A percentile compares a stretch with the other conserved stretches of the same genome.
These are phyloP conservation scores for Tolypeutes matacus DNA, from an alignment of 2,797 vertebrate species.

Conservation along the genomic window DNA sequence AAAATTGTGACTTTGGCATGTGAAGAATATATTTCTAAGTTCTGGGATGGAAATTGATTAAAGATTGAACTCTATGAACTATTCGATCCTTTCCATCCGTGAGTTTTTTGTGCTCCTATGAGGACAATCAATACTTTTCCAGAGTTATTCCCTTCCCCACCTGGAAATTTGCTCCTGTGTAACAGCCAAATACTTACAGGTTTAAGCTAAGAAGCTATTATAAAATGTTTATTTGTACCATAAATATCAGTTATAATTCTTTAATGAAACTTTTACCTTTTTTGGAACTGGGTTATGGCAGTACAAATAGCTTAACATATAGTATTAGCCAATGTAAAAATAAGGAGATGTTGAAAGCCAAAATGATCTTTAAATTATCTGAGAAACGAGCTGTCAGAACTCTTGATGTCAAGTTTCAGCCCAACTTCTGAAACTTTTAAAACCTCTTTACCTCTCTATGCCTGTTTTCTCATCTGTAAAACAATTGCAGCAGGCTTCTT, in stretches of 20 bases:
- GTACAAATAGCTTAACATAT: background rate
- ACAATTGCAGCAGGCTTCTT: background rate
- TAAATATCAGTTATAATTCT: conserved; percentile 19
- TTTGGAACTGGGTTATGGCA: background rate
- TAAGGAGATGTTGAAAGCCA: background rate
- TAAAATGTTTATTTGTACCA: background rate
- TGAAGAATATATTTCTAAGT: conserved; percentile 36
- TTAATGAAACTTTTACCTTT: conserved; percentile 16
- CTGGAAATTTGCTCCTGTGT: conserved; percentile 46
- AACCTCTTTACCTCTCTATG: background rate
- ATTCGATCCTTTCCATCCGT: background rate
- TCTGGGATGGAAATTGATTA: conserved; percentile 24
- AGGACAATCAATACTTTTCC: conserved; percentile 6
- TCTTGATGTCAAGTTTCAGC: background rate
- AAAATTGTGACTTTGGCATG: background rate
- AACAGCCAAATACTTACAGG: conserved; percentile 6
- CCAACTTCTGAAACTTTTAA: background rate
- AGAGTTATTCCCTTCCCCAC: background rate
- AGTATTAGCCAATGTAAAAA: background rate
- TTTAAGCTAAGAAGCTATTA: conserved; percentile 43
- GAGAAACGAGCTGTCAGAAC: background rate
- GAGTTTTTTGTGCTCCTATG: conserved; percentile 13
- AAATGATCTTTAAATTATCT: conserved; percentile 18
- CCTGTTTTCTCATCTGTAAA: background rate
- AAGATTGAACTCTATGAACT: conserved; percentile 27